Evolutionary conservation across 2,888 invertebrate genomes (phyloP), one percentile per base, ranked within the genome.

Genomic region (Calameuta idolon): DNA sequence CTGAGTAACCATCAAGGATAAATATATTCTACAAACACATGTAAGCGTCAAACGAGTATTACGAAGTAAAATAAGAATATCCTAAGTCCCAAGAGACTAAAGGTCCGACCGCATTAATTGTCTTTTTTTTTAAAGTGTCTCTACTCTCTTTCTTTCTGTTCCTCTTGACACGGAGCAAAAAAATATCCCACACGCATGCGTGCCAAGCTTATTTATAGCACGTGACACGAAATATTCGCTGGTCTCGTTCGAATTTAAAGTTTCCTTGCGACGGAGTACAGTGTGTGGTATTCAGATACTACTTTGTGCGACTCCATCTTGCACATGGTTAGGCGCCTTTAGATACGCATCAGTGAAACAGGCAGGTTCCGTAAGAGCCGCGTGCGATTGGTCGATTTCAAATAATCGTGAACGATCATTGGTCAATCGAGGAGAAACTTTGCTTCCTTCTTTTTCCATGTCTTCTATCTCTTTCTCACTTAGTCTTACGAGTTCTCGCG

Each of bases 141-240:
- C 33, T 69, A 69, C 31, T n/a, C 69, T 69, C 69, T 31, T 5
- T 23, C 31, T 30, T 3, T 23, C 71, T 31, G 12, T 31, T 31
- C 12, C 12, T 71, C 71, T 71, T 71, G 3, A 71, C 71, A 71
- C 71, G 71, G 1, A 12, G 31, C 71, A 71, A 71, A 71, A 33
- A 71, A 31, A 33, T 71, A 11, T 34, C 31, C 33, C 71, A 33
- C 31, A 34, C 33, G 71, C 33, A 34, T 71, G 71, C 71, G 71
- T 71, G 71, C 31, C 55, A 34, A 9, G 71, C 71, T 31, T 71
- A 71, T 71, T 71, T 71, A 71, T 71, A 71, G 71, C 71, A 71
- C 55, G 55, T 9, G 55, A 40, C 55, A 55, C 55, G 23, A 23
- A 23, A 55, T 55, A 55, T 55, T 55, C 55, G 2, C 55, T 55